These are phyloP conservation scores for Threskiornis aethiopicus DNA, from an alignment of 2,797 vertebrate species.

Conservation along the genomic window DNA sequence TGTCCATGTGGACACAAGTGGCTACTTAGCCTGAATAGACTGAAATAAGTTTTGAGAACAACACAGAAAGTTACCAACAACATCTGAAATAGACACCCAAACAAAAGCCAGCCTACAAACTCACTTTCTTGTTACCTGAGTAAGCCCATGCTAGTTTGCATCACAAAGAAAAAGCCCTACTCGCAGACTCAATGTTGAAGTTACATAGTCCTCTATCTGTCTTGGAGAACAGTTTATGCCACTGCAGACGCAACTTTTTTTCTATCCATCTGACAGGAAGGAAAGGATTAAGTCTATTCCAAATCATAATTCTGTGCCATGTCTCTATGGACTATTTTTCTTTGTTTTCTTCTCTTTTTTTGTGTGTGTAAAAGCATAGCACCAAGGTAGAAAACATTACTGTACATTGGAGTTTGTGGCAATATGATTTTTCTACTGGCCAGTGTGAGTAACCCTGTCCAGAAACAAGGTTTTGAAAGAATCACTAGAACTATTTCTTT, in stretches of 20 bases:
- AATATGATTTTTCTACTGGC: background rate
- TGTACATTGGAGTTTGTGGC: background rate
- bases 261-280: background rate
- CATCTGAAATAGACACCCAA: background rate
- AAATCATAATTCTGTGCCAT: background rate
- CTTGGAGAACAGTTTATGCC: background rate
- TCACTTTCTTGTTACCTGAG: background rate
- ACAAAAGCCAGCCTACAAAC: background rate
- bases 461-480: background rate
- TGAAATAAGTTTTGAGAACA: background rate
- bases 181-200: background rate
- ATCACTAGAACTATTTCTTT: background rate
- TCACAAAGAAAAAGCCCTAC: fast-evolving
- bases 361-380: background rate
- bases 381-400: background rate
- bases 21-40: background rate
- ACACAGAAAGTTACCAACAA: background rate
- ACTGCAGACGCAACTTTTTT: background rate
- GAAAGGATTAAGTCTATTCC: background rate
- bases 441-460: background rate
- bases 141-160: too few species aligned
- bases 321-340: background rate
- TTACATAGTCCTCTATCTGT: background rate
- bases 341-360: too few species aligned
- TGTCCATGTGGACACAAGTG: background rate